Base-by-base conservation (phyloP, 2,888 invertebrate species). In the Plagiodera versicolora region DNA sequence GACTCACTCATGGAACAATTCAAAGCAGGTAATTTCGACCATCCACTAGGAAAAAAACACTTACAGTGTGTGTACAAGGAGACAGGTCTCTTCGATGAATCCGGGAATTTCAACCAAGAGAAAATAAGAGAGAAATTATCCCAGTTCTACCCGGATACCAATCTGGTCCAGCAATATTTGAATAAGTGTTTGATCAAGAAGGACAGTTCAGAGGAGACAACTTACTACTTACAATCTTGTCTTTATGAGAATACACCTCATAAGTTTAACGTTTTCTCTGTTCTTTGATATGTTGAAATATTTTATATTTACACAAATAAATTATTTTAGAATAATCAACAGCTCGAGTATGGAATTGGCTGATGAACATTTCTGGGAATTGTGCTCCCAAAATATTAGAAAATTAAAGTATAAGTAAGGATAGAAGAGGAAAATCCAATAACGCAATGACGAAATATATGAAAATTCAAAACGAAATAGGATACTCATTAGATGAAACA, bases 51-150 rank as follows among this genome's bases (percentile, higher is more conserved):
- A 3, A 45, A 14, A 3, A 45, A 51, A n/a, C 58, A 58, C 16
- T 6, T 46, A 1, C 35, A 28, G 1, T 51, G 51, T 30, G 45
- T 58, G 51, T 17, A 46, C 30, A 24, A 28, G 1, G 28, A 11
- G n/a, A 11, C 10, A 2, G 45, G 30, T 2, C 6, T 39, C 24
- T 24, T 44, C 9, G 51, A 19, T 11, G 28, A 45, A 50, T 20
- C 45, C 44, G 58, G 58, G n/a, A 45, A 50, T 11, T 45, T 58
- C 1, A 30, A 52, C 5, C 18, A 30, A 9, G 58, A 51, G 1
- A 30, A 17, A 5, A 17, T 58, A 0, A 52, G 20, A 11, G 14
- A 19, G 20, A 49, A 10, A 17, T 11, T 49, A 6, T 6, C 11
- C 1, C 32, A 32, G 10, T 11, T 10, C 4, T 39, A 39, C 14